A percentile compares a stretch with the other conserved stretches of the same genome.
These are phyloP conservation scores for Gymnoscelis rufifasciata DNA, from an alignment of 2,888 invertebrate species.

Conservation along the genomic window DNA sequence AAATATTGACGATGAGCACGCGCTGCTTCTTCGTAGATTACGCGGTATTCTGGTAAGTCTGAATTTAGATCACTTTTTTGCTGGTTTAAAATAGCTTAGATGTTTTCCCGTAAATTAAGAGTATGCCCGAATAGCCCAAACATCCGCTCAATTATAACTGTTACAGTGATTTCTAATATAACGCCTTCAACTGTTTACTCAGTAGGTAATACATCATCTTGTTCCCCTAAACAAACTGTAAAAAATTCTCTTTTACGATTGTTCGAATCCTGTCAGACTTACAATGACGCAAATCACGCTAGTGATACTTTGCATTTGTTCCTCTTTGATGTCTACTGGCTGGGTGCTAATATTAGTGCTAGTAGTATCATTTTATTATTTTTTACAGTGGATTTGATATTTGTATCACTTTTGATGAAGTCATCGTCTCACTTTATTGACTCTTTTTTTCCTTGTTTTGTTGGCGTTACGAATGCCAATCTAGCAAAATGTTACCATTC, in stretches of 20 bases:
- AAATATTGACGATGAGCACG: conserved; percentile 22
- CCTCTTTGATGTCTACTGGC: conserved; percentile 9
- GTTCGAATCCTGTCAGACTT: conserved; percentile 30
- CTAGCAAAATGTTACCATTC: not conserved
- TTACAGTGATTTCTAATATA: conserved; percentile 6
- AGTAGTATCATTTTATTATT: conserved; percentile 2
- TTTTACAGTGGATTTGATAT: conserved; percentile 4
- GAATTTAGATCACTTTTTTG: conserved; percentile 15
- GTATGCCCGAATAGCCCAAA: conserved; percentile 3
- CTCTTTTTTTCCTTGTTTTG: conserved; percentile 13
- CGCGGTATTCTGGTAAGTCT: conserved; percentile 17
- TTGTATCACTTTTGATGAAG: conserved; percentile 7
- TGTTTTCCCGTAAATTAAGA: conserved; percentile 13
- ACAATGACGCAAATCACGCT: conserved; percentile 29
- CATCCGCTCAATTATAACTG: conserved; percentile 12
- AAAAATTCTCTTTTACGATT: conserved; percentile 43
- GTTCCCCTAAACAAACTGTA: conserved; percentile 30
- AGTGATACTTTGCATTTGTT: conserved; percentile 3
- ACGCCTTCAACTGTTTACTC: conserved; percentile 13
- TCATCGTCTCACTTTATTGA: conserved; percentile 7
- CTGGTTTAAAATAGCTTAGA: conserved; percentile 12
- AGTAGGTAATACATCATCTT: conserved; percentile 19
- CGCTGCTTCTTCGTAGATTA: conserved; percentile 22
- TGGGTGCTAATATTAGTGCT: conserved; percentile 1
- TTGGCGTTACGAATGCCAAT: not conserved